These are phyloP conservation scores for Xestoiulus laeticollis DNA, from an alignment of 2,888 invertebrate species.

Conservation along the genomic window DNA sequence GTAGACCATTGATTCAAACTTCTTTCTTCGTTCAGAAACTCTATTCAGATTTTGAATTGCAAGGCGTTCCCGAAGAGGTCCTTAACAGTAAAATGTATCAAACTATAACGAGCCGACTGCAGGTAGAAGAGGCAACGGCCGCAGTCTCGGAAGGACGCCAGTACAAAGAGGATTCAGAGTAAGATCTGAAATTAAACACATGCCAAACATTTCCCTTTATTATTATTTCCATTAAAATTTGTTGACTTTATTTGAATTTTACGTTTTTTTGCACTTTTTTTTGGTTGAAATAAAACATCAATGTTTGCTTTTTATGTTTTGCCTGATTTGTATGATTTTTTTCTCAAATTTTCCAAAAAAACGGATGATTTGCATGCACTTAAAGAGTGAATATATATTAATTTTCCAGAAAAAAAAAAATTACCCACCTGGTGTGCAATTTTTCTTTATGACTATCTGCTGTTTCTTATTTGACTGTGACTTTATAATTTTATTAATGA, in stretches of 20 bases:
- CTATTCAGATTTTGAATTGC: slow-evolving; percentile 98
- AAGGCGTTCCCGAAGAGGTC: slow-evolving; percentile 97
- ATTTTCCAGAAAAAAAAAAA: no score
- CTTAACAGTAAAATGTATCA: slow-evolving; percentile 95
- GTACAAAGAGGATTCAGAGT: slow-evolving; percentile 60
- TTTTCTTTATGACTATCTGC: no score
- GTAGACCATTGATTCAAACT: not conserved
- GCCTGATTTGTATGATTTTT: not conserved
- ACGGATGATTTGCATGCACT: not conserved
- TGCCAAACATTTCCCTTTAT: not conserved
- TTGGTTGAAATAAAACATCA: not conserved
- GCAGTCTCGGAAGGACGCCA: slow-evolving; percentile 77
- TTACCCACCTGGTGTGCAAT: no score
- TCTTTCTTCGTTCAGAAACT: slow-evolving; percentile 78
- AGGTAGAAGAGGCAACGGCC: slow-evolving; percentile 95
- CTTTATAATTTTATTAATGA: no score
- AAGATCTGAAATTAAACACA: slow-evolving; percentile 53
- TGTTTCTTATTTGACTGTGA: no score
- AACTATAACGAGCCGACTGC: slow-evolving; percentile 90
- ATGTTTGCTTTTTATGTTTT: not conserved
- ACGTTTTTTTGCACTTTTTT: slow-evolving; percentile 47
- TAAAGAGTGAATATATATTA: not conserved
- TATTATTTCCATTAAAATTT: not conserved
- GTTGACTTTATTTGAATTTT: slow-evolving; percentile 44
- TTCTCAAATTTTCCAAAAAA: not conserved